A percentile compares a stretch with the other conserved stretches of the same genome.
phyloP scores from a whole-genome alignment of 2,888 invertebrate species.

The Listrodromus nycthemerus region DNA sequence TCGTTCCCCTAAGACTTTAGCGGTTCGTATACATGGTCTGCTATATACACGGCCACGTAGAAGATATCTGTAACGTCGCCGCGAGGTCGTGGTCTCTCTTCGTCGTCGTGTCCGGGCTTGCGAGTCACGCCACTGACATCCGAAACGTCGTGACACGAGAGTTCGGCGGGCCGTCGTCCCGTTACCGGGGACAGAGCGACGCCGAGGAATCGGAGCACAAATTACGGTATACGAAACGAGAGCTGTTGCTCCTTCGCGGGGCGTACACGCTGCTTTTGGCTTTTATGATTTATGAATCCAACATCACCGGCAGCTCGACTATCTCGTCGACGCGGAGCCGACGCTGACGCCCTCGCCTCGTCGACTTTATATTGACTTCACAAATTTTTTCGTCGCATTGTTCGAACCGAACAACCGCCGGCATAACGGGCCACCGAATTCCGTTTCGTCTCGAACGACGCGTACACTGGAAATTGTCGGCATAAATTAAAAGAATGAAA shows the following conservation, averaged over 20 bases:
- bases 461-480: neutral
- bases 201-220: constrained; percentile 64
- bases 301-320: constrained; percentile 27
- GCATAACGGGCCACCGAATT: constrained; percentile 41
- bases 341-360: constrained; percentile 48
- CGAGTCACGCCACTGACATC: constrained; percentile 65
- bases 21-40: neutral
- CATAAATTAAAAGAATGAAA: constrained; percentile 4
- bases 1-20: constrained; percentile 3
- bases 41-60: constrained; percentile 2
- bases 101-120: constrained; percentile 61
- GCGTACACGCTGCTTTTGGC: constrained; percentile 52
- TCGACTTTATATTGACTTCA: neutral
- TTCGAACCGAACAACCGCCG: neutral
- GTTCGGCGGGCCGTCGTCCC: constrained; percentile 61
- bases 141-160: constrained; percentile 63
- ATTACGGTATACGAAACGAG: constrained; percentile 65
- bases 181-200: constrained; percentile 57
- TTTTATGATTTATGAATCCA: constrained; percentile 64
- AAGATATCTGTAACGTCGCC: constrained; percentile 38
- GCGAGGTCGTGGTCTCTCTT: constrained; percentile 51
- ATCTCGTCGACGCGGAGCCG: neutral
- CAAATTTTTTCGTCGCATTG: constrained; percentile 26
- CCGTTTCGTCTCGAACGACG: neutral
- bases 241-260: constrained; percentile 34